Conservation (phyloP, 2,888 invertebrate genomes). For the Strigamia maritima region DNA sequence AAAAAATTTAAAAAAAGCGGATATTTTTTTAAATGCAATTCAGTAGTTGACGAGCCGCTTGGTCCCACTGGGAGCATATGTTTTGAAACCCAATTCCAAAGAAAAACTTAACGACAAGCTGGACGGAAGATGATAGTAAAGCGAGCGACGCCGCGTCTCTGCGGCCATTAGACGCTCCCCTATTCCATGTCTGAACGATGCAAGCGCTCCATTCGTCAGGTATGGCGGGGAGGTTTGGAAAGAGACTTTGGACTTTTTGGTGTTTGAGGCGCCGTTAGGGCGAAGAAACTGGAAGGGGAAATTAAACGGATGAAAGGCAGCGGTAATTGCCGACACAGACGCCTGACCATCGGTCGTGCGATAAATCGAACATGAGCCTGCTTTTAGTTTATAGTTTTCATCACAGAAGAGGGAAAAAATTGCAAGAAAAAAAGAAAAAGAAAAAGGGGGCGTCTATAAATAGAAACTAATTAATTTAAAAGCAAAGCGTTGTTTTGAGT, state of each 20-base stretch:
- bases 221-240: background rate
- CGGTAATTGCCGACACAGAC: slow-evolving; percentile 26
- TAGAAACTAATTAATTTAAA: background rate
- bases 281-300: slow-evolving; percentile 10
- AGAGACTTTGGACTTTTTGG: background rate
- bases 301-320: slow-evolving; percentile 25
- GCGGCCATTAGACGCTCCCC: slow-evolving; percentile 19
- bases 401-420: background rate
- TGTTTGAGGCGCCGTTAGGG: slow-evolving; percentile 8
- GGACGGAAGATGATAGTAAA: slow-evolving; percentile 20
- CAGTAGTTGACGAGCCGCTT: slow-evolving; percentile 3
- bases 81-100: slow-evolving; percentile 17
- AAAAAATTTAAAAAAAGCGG: too few relatives aligned
- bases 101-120: slow-evolving; percentile 21
- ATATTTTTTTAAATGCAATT: background rate
- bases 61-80: slow-evolving; percentile 16
- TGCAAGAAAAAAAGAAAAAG: background rate
- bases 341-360: slow-evolving; percentile 22
- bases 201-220: slow-evolving; percentile 26
- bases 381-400: slow-evolving; percentile 22
- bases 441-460: background rate
- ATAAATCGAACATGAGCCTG: slow-evolving; percentile 14
- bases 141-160: slow-evolving; percentile 9
- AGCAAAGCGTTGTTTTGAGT: background rate
- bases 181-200: slow-evolving; percentile 7